phyloP scores from a whole-genome alignment of 2,113 vertebrate species.

The Astatotilapia flaviijosephi region DNA sequence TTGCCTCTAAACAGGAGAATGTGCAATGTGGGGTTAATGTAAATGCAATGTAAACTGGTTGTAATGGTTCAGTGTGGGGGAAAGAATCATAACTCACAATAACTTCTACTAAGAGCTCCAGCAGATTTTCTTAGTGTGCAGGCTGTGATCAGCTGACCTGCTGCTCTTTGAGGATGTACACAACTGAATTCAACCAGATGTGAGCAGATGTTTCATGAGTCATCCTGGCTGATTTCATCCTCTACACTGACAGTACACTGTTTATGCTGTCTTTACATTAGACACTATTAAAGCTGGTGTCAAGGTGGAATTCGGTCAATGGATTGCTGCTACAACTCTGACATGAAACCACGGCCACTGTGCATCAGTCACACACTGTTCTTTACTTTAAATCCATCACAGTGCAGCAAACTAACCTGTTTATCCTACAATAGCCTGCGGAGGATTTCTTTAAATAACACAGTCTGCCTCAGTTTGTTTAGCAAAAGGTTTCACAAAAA shows the following conservation, averaged over 20 bases:
- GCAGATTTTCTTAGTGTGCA: neutral
- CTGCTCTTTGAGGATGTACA: neutral
- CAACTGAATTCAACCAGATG: neutral
- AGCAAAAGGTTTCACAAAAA: neutral
- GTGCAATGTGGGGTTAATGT: neutral
- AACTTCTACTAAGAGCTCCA: neutral
- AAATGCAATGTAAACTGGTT: neutral
- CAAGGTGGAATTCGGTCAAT: neutral
- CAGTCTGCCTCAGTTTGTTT: neutral
- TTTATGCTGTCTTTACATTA: neutral
- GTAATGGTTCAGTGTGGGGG: neutral
- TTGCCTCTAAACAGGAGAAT: neutral
- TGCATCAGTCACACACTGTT: neutral
- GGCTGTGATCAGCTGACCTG: neutral
- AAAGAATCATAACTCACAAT: neutral
- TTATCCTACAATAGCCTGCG: neutral
- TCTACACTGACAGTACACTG: neutral
- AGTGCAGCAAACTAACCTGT: neutral
- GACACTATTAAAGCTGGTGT: fast-evolving
- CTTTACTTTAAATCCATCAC: neutral
- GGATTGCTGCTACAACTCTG: fast-evolving
- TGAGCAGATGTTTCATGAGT: neutral
- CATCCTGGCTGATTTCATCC: neutral
- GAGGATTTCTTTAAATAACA: neutral
- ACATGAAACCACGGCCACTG: neutral